These are phyloP conservation scores for Dinomys branickii DNA, from an alignment of 2,113 vertebrate species.

Conservation along the genomic window DNA sequence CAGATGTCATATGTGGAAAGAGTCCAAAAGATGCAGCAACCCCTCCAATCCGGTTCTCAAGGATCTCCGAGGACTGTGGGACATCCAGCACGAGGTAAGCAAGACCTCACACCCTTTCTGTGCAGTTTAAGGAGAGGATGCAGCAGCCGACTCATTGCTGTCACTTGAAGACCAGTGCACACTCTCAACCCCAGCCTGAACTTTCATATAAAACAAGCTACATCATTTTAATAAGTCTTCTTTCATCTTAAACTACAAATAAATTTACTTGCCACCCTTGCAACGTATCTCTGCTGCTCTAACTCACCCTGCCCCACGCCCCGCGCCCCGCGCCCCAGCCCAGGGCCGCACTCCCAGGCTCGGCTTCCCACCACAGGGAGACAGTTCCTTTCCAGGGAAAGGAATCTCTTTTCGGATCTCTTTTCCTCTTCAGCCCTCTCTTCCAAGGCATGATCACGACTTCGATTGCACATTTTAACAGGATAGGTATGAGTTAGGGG, in stretches of 20 bases:
- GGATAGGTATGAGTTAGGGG: not conserved
- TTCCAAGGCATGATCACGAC: not conserved
- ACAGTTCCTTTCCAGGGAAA: not conserved
- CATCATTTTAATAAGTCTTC: not conserved
- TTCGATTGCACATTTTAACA: not conserved
- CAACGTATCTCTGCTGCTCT: no score
- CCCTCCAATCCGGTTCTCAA: not conserved
- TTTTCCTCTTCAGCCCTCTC: not conserved
- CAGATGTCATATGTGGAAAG: not conserved
- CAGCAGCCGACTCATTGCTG: not conserved
- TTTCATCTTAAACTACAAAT: constrained; percentile 6
- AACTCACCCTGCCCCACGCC: not conserved
- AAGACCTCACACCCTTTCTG: not conserved
- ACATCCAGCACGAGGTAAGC: not conserved
- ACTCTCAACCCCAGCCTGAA: not conserved
- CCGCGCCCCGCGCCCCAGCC: no score
- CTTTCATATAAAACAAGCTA: not conserved
- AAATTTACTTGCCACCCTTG: not conserved
- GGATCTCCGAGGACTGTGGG: not conserved
- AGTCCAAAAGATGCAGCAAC: not conserved
- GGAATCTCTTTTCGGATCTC: no score
- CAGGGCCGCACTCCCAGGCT: no score
- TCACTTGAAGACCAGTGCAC: not conserved
- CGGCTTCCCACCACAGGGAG: no score
- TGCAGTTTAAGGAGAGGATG: not conserved